These are phyloP conservation scores for Syndactyla subalaris DNA, from an alignment of 2,797 vertebrate species.

Conservation along the genomic window DNA sequence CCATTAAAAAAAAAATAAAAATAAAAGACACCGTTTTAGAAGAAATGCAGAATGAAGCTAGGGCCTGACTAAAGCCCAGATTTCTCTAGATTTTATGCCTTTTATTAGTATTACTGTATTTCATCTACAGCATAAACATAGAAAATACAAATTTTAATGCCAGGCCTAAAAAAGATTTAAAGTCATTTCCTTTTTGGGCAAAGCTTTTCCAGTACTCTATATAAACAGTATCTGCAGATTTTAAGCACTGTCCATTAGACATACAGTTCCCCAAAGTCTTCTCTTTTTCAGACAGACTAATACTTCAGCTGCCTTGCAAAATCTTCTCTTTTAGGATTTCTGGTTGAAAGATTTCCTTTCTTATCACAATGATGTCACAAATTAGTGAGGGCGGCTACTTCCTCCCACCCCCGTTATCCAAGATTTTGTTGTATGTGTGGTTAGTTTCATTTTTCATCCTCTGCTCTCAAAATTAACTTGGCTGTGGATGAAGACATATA, in stretches of 20 bases:
- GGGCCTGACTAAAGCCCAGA: conserved; percentile 14
- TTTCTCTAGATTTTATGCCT: conserved; percentile 30
- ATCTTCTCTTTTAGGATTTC: conserved; percentile 5
- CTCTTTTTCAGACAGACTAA: neutral
- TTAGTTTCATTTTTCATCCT: conserved; percentile 47
- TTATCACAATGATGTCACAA: conserved; percentile 29
- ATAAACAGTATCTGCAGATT: neutral
- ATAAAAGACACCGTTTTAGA: neutral
- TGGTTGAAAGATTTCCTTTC: neutral
- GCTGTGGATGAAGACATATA: conserved; percentile 50
- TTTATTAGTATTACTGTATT: conserved; percentile 45
- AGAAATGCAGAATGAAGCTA: neutral
- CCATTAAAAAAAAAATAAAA: conserved; percentile 14
- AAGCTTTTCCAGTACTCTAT: conserved; percentile 20
- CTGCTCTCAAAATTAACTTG: conserved; percentile 59
- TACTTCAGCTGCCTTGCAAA: neutral
- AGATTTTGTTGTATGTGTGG: neutral
- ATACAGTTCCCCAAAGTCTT: neutral
- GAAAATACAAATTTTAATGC: conserved; percentile 56
- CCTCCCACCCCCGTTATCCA: neutral
- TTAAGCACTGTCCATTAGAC: neutral
- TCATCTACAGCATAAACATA: conserved; percentile 54
- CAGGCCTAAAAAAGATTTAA: conserved; percentile 43
- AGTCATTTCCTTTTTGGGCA: conserved; percentile 4
- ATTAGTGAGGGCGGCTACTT: neutral